Evolutionary conservation across 1,140 invertebrate species (phyloP), one percentile per base, ranked within the genome.

Genomic region (Scylla paramamosain): DNA sequence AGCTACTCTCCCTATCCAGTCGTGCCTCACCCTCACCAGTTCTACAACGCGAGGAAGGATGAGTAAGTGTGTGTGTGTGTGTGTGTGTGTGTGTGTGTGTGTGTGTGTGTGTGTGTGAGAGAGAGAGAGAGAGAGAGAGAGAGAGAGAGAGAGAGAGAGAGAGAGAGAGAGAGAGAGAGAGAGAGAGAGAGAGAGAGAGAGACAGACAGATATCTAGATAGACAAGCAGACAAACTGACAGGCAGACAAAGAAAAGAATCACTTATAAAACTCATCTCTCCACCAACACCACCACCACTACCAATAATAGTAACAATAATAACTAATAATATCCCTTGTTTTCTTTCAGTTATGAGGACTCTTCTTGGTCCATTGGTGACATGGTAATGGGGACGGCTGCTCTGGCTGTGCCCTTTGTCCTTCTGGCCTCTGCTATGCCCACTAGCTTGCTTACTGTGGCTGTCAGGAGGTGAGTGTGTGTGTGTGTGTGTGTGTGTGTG

Each of bases 391-490:
- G 91, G 25, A 48, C 94, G 46, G 96, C 95, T 0, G 39, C 94
- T 6, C 82, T 94, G 25, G 91, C 89, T 2, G 91, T 95, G 1
- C 96, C 96, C 29, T 12, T 96, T 25, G 95, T 93, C 83, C 93
- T 95, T 28, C 93, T 96, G 28, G 46, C 95, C 29, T 94, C 96
- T 25, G 96, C 96, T 25, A 29, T 96, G 84, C 96, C 96, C 84
- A 84, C 95, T n/a, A 95, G 96, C 32, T 82, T 96, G 32, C 95
- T 95, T 46, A 96, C 96, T 25, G 29, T 96, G 25, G 95, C 96
- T 77, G 46, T 96, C 67, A 95, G 94, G 84, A 94, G 95, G 95
- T 96, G 48, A 96, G 90, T 93, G n/a, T 3, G 10, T 77, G 28
- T 92, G 31, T 92, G 32, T 29, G 52, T 32, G 29, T 12, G 39